Conservation (phyloP, 1,140 invertebrate species). For the Drosophila tristis region DNA sequence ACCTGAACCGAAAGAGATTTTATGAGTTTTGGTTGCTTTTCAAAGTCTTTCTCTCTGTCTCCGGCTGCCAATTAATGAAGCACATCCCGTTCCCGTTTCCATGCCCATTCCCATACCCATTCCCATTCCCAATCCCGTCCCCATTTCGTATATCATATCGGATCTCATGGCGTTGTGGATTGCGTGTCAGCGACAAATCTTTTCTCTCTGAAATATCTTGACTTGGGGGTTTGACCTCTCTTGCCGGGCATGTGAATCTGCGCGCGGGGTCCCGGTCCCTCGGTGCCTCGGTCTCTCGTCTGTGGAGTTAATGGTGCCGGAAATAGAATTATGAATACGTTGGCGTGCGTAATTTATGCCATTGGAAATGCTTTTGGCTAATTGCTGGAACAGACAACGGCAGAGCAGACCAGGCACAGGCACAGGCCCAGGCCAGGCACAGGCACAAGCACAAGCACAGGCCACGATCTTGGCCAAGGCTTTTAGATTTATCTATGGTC, state of each 20-base stretch:
- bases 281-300: slow-evolving; percentile 10
- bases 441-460: not conserved
- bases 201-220: slow-evolving; percentile 7
- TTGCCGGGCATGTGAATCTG: slow-evolving; percentile 40
- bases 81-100: slow-evolving; percentile 67
- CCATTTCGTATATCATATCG: slow-evolving; percentile 27
- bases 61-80: slow-evolving; percentile 73
- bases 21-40: slow-evolving; percentile 32
- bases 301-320: slow-evolving; percentile 69
- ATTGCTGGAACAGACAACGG: slow-evolving; percentile 22
- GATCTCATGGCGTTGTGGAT: slow-evolving; percentile 32
- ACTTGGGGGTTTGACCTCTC: slow-evolving; percentile 27
- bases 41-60: slow-evolving; percentile 24
- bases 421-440: no score
- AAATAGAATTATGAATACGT: slow-evolving; percentile 82
- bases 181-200: slow-evolving; percentile 80
- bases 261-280: not conserved
- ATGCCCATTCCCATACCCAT: slow-evolving; percentile 41
- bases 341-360: slow-evolving; percentile 78
- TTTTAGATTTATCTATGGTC: slow-evolving; percentile 80
- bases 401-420: not conserved
- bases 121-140: slow-evolving; percentile 2
- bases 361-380: slow-evolving; percentile 62
- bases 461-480: slow-evolving; percentile 38
- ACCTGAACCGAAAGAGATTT: slow-evolving; percentile 49